phyloP scores from a whole-genome alignment of 2,888 invertebrate species.

The Pandemis heparana region DNA sequence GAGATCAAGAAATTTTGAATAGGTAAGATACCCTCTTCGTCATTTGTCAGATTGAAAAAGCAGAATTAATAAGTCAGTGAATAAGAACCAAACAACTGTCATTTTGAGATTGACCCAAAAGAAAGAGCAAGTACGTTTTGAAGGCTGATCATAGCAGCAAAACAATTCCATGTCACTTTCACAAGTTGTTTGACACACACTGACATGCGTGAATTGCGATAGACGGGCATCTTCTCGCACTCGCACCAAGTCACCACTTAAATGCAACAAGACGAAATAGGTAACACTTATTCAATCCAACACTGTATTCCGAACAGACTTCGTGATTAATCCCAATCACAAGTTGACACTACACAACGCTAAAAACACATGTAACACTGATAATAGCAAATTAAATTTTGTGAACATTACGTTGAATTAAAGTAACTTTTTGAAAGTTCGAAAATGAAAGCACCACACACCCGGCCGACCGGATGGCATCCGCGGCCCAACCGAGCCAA shows the following conservation, averaged over 20 bases:
- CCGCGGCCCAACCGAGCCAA: constrained; percentile 69
- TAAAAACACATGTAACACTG: constrained; percentile 62
- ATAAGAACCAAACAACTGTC: neutral
- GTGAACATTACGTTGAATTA: constrained; percentile 46
- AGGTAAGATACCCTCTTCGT: no score
- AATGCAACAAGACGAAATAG: constrained; percentile 35
- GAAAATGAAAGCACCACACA: constrained; percentile 56
- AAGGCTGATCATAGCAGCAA: constrained; percentile 38
- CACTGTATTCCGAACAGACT: constrained; percentile 43
- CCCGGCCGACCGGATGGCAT: constrained; percentile 69
- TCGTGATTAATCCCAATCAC: constrained; percentile 62
- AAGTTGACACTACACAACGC: constrained; percentile 58
- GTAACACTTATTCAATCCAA: constrained; percentile 31
- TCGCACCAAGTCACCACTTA: constrained; percentile 30
- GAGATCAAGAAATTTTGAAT: no score
- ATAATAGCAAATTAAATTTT: constrained; percentile 64
- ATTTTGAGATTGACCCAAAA: constrained; percentile 1
- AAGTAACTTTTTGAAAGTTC: constrained; percentile 60
- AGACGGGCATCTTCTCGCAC: constrained; percentile 44
- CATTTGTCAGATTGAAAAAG: no score
- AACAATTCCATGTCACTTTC: constrained; percentile 35
- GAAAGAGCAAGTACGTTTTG: neutral
- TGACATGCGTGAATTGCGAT: constrained; percentile 49
- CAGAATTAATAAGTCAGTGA: neutral
- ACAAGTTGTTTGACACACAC: constrained; percentile 40